Percentiles rank a stretch among this genome's conserved stretches.
Evolutionary conservation across 2,888 invertebrate species (phyloP).

Genomic region (Cyaniris semiargus): DNA sequence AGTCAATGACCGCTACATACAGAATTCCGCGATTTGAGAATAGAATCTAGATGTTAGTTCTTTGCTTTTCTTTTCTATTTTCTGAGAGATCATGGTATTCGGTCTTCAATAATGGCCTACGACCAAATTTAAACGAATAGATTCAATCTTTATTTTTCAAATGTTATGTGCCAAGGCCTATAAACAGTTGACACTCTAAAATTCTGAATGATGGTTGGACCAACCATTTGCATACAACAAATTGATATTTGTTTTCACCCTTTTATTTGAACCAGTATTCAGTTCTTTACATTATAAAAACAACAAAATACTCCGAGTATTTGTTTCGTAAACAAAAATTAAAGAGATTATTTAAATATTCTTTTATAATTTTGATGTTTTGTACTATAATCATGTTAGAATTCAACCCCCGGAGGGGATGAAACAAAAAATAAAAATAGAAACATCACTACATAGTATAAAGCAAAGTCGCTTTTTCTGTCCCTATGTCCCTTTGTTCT

Average conservation of each 20-base stretch:
- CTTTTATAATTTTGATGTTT: neutral
- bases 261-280: neutral
- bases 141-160: too few relatives aligned
- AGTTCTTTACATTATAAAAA: neutral
- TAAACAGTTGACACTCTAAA: neutral
- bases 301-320: neutral
- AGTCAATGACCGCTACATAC: too few relatives aligned
- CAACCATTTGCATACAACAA: neutral
- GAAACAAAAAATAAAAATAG: neutral
- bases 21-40: too few relatives aligned
- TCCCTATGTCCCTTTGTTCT: too few relatives aligned
- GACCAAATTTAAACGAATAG: too few relatives aligned
- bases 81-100: too few relatives aligned
- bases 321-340: neutral
- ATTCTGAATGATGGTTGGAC: neutral
- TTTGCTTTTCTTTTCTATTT: too few relatives aligned
- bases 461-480: too few relatives aligned
- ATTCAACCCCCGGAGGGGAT: neutral
- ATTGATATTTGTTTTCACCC: neutral
- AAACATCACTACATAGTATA: too few relatives aligned
- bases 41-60: too few relatives aligned
- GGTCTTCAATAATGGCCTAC: too few relatives aligned
- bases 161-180: too few relatives aligned
- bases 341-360: neutral
- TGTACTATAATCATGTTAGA: neutral